phyloP scores from a whole-genome alignment of 2,797 vertebrate genomes.

The Brotula barbata region DNA sequence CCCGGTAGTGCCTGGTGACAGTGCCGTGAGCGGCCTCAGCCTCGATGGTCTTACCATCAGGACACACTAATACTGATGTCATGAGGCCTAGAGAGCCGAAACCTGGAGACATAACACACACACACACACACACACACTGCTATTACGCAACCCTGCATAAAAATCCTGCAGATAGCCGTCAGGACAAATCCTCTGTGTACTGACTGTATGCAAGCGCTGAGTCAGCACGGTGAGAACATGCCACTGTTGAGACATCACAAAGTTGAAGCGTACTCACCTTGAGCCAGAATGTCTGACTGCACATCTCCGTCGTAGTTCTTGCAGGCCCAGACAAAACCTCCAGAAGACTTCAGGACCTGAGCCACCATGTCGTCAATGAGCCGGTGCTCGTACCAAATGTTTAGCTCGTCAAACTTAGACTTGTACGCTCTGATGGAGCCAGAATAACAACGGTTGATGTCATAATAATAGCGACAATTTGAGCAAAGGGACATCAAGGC shows the following conservation, averaged over 20 bases:
- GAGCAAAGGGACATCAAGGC: too few species aligned
- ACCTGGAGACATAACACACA: too few species aligned
- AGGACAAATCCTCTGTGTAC: too few species aligned
- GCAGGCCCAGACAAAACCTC: slow-evolving; percentile 98
- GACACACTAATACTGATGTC: slow-evolving; percentile 96
- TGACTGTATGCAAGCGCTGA: too few species aligned
- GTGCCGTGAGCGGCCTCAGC: slow-evolving; percentile 96
- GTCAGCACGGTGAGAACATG: too few species aligned
- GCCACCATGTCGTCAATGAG: slow-evolving; percentile 99
- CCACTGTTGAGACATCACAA: neutral
- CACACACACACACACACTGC: too few species aligned
- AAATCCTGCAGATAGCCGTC: too few species aligned
- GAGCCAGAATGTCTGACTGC: slow-evolving; percentile 97
- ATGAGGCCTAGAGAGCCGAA: slow-evolving; percentile 97
- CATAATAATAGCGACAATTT: too few species aligned
- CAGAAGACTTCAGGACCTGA: slow-evolving; percentile 93
- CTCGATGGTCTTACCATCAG: slow-evolving; percentile 97
- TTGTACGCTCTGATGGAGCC: slow-evolving; percentile 89
- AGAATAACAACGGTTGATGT: too few species aligned
- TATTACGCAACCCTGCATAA: too few species aligned
- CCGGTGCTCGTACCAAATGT: slow-evolving; percentile 99
- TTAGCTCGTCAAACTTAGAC: slow-evolving; percentile 92
- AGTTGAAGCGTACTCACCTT: too few species aligned
- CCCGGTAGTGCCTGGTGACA: slow-evolving; percentile 96
- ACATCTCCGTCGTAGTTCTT: slow-evolving; percentile 99